Conservation (phyloP, 2,888 invertebrate genomes). For the Belgica antarctica region DNA sequence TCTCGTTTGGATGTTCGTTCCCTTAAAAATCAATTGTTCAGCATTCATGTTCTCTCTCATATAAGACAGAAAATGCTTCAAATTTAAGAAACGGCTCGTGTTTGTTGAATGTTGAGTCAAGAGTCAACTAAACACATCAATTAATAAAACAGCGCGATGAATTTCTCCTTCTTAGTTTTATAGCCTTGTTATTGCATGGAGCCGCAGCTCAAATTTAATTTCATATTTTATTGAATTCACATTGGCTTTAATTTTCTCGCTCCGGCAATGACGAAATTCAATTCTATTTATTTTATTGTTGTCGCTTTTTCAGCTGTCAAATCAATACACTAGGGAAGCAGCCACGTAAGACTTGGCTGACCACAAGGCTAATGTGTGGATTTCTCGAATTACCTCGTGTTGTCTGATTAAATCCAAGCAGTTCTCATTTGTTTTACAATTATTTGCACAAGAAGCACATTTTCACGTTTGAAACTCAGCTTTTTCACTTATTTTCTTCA, state of each 20-base stretch:
- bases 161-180: neutral
- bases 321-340: neutral
- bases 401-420: neutral
- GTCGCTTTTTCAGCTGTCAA: neutral
- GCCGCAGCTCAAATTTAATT: neutral
- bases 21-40: constrained; percentile 4
- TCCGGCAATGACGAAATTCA: neutral
- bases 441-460: no score
- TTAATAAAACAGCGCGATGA: constrained; percentile 13
- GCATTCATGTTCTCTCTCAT: neutral
- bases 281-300: neutral
- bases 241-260: neutral
- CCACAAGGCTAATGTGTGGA: no score
- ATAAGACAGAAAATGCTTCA: neutral
- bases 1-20: neutral
- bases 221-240: constrained; percentile 4
- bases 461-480: neutral
- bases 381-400: neutral
- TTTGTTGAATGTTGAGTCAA: neutral
- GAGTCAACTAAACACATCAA: constrained; percentile 15
- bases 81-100: neutral
- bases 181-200: neutral
- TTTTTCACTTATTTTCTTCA: constrained; percentile 5
- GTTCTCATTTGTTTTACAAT: neutral
- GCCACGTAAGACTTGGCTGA: neutral